Percentiles rank a stretch among this genome's conserved stretches.
These are phyloP conservation scores for Phymatocera aterrima DNA, from an alignment of 2,888 invertebrate species.

Conservation along the genomic window DNA sequence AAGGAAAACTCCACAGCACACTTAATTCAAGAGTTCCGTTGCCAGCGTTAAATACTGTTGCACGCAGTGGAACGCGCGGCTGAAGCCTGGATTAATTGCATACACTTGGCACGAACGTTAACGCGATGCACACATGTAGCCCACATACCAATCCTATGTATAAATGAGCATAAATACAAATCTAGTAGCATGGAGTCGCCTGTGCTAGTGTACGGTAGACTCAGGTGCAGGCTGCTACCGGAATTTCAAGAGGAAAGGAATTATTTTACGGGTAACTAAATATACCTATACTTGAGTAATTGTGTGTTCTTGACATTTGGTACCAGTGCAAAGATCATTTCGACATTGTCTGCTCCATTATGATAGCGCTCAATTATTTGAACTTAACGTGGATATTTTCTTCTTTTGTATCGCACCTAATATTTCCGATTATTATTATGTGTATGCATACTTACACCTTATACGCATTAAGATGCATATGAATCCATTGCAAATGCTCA, in stretches of 20 bases:
- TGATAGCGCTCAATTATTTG: too few species aligned
- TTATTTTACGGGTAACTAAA: background rate
- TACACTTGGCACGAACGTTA: conserved; percentile 3
- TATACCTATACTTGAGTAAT: too few species aligned
- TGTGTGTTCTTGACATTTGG: background rate
- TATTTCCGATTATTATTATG: too few species aligned
- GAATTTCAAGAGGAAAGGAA: background rate
- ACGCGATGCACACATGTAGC: background rate
- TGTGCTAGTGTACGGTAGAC: background rate
- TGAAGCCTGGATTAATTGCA: conserved; percentile 33
- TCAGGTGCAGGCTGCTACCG: background rate
- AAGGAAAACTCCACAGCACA: background rate
- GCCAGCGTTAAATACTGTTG: conserved; percentile 29
- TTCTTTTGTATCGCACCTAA: too few species aligned
- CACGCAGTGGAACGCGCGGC: conserved; percentile 13
- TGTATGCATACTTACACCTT: too few species aligned
- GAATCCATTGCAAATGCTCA: too few species aligned
- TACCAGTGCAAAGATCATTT: too few species aligned
- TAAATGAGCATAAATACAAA: background rate
- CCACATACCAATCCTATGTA: background rate
- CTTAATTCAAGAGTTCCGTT: conserved; percentile 32
- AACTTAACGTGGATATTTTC: too few species aligned
- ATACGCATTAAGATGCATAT: too few species aligned
- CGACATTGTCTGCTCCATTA: too few species aligned
- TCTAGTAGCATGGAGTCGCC: background rate